Evolutionary conservation across 2,797 vertebrate genomes (phyloP), one percentile per base, ranked within the genome.

Genomic region (Bovichtus diacanthus): DNA sequence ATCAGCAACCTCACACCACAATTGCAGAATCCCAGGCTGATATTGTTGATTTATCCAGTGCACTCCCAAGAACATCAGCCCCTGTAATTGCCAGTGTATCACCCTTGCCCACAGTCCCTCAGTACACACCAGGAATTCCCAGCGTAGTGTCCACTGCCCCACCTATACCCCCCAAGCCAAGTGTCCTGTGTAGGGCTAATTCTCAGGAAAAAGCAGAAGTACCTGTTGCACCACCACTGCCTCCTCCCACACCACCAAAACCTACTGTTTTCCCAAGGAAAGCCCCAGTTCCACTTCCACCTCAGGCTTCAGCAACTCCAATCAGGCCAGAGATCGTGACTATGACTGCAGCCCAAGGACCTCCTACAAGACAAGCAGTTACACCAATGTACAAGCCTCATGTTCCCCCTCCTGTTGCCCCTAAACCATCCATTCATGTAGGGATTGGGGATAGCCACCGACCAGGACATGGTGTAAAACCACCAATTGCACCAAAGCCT

Each of bases 401-500:
- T 25, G 89, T 93, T 64, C 98, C 97, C 38, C 98, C 98, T 83
- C 98, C 98, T 82, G 96, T 99, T 81, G 97, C 98, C 64, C 98
- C 98, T 74, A 99, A 99, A 83, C 98, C 98, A 77, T 94, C 94
- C 39, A 96, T 99, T 89, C 95, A 96, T 83, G 91, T 95, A 81
- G 97, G 96, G 25, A 94, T 98, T 81, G 94, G 96, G 46, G 97
- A 99, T 72, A 95, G 92, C 85, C 96, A 97, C 70, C 97, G 95
- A 85, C 81, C 96, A 61, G 82, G 87, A 73, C 96, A 98, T 77
- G 74, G 91, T 85, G 93, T 94, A 77, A 98, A 97, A 90, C 97
- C 97, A 90, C 97, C 97, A 55, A 96, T 98, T 92, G 96, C 97
- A 86, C 97, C 97, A 79, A 99, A 99, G 85, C 95, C 95, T 76